These are phyloP conservation scores for Anguilla japonica DNA, from an alignment of 2,113 vertebrate genomes.

Conservation along the genomic window DNA sequence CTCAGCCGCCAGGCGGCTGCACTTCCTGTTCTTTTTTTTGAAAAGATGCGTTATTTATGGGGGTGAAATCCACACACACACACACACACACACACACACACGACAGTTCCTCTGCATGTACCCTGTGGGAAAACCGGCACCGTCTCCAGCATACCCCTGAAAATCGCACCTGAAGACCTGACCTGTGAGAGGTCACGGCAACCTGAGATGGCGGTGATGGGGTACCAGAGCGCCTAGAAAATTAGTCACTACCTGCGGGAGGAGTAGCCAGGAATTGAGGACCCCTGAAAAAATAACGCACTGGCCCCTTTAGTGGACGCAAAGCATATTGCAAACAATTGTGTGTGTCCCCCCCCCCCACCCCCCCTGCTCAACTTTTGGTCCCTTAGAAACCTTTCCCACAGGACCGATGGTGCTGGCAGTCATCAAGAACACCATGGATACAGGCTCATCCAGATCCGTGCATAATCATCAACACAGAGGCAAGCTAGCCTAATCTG, in stretches of 20 bases:
- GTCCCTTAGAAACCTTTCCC: too few relatives aligned
- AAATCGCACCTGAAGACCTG: neutral
- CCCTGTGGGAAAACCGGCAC: neutral
- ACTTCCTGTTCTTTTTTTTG: neutral
- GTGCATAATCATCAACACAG: conserved; percentile 59
- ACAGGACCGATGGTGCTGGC: too few relatives aligned
- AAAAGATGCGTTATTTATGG: neutral
- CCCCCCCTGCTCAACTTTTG: too few relatives aligned
- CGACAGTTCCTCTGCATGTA: neutral
- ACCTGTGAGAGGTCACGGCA: neutral
- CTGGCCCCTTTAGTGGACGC: too few relatives aligned
- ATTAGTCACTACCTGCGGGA: too few relatives aligned
- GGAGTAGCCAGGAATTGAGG: too few relatives aligned
- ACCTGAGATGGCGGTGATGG: neutral
- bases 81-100: too few relatives aligned
- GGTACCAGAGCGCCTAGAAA: neutral
- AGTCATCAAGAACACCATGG: too few relatives aligned
- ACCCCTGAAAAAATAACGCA: too few relatives aligned
- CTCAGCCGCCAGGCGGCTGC: neutral
- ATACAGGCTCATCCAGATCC: conserved; percentile 51
- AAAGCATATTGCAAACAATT: too few relatives aligned
- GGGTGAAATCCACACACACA: neutral
- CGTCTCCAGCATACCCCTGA: neutral
- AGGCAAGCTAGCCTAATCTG: neutral
- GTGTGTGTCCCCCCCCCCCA: too few relatives aligned